Evolutionary conservation across 2,888 invertebrate species (phyloP), one percentile per base, ranked within the genome.

Genomic region (Leptopilina syphax): DNA sequence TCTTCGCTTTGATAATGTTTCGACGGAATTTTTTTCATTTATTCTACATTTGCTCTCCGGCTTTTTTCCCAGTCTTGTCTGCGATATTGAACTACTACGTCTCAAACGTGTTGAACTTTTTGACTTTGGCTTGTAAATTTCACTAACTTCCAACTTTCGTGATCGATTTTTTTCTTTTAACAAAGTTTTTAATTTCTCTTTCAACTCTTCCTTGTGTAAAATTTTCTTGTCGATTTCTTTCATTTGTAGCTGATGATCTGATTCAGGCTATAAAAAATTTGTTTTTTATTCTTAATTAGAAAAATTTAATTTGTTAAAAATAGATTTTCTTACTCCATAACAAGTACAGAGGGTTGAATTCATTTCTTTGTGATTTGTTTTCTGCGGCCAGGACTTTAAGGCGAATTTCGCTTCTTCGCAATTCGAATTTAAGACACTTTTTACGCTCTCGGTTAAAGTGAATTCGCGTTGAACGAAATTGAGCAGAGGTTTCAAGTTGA

Each of bases 341-440:
- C 91, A 91, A 79, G 81, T 89, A 79, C 91, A 91, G 76, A 77
- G 80, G 78, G 82, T 84, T 77, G 84, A 83, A 68, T 86, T 83
- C n/a, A 87, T 65, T 79, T 87, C 82, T 76, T 83, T 86, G n/a
- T 84, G 80, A 3, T 84, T 57, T 8, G 83, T 86, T 84, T 89
- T 87, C 27, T 86, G 82, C 9, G 83, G 80, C 90, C 91, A 91
- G 9, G 91, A 89, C 73, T 87, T 87, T 44, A 92, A 83, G 77
- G 86, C 88, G 78, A 88, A 89, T 79, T 81, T 86, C 1, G 90
- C 91, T 80, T 91, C 89, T 10, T 90, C 87, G 76, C 91, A 90
- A 79, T 91, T 86, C 10, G 34, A 81, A 80, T 86, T 85, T 34
- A 91, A 79, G 47, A 85, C 79, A 66, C 77, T 80, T 80, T 87